Conservation (phyloP, 2,888 invertebrate genomes). For the Panorpa germanica region DNA sequence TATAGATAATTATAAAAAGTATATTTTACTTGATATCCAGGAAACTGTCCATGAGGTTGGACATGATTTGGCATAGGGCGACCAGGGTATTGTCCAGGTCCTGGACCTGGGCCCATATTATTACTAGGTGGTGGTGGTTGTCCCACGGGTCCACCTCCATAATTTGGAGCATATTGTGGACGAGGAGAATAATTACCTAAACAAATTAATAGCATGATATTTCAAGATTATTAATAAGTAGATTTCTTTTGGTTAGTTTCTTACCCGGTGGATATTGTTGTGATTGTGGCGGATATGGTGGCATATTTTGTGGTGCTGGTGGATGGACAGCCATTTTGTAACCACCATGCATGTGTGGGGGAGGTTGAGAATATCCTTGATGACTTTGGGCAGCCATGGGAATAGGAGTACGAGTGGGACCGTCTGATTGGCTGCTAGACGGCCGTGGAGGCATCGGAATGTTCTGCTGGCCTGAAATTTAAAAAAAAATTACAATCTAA, state of each 20-base stretch:
- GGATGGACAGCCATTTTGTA: constrained; percentile 43
- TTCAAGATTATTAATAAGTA: constrained; percentile 4
- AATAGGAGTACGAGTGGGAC: constrained; percentile 17
- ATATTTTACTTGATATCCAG: constrained; percentile 19
- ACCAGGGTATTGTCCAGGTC: constrained; percentile 29
- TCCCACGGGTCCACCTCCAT: constrained; percentile 32
- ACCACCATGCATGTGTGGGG: constrained; percentile 24
- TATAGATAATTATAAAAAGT: no score
- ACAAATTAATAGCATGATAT: constrained; percentile 9
- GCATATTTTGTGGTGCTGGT: constrained; percentile 30
- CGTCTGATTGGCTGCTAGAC: constrained; percentile 58
- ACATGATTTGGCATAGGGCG: constrained; percentile 35
- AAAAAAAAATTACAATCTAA: constrained; percentile 8
- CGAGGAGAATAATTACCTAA: constrained; percentile 24
- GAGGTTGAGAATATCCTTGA: constrained; percentile 19
- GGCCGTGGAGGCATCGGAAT: constrained; percentile 92
- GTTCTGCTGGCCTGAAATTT: constrained; percentile 62
- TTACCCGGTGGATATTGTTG: constrained; percentile 35
- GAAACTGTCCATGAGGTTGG: constrained; percentile 23
- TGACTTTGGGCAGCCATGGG: constrained; percentile 15
- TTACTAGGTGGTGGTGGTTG: constrained; percentile 19
- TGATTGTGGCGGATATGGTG: constrained; percentile 32
- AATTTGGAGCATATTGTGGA: constrained; percentile 34
- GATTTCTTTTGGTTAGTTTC: background rate
- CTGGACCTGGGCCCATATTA: constrained; percentile 18